Evolutionary conservation across 1,140 invertebrate species (phyloP), one percentile per base, ranked within the genome.

Genomic region (Babylonia areolata): DNA sequence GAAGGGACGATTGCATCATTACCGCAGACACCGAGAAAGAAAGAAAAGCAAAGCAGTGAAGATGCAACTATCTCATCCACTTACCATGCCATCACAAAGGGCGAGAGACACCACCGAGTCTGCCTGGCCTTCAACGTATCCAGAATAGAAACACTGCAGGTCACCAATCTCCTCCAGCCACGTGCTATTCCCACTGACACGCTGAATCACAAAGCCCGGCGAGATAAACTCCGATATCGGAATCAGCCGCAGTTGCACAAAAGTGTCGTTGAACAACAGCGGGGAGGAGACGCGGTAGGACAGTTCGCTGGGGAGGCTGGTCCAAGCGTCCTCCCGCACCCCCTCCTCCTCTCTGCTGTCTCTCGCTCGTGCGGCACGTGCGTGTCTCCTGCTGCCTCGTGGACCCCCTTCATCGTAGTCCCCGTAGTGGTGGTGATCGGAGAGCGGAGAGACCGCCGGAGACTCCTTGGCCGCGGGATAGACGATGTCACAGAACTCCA

Each of bases 81-180:
- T 96, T 91, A 97, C 97, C 96, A 97, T 97, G 93, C 97, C 97
- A 90, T 97, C 95, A 93, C 97, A 97, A 71, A 97, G 95, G 86
- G 95, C 96, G 88, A 97, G 96, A 37, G 96, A 95, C 35, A 97
- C 96, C 40, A 93, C 93, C 17, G 96, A 97, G 85, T 94, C 92
- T 35, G 94, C 93, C 92, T 97, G 96, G n/a, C 96, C 96, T 79
- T 95, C 93, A 20, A 97, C 95, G 83, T 93, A 94, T 79, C 97
- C 97, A 39, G 95, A 96, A 92, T 97, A 97, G 91, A 96, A 96
- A 92, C 97, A 97, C 28, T 54, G 95, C 91, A 80, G 92, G 81
- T 69, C 85, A 2, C 69, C 64, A 23, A 86, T 82, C 73, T 89
- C 86, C 78, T 89, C 90, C 80, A 89, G 69, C 88, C 87, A 89